These are phyloP conservation scores for Blastobasis lacticolella DNA, from an alignment of 2,888 invertebrate genomes.

Conservation along the genomic window DNA sequence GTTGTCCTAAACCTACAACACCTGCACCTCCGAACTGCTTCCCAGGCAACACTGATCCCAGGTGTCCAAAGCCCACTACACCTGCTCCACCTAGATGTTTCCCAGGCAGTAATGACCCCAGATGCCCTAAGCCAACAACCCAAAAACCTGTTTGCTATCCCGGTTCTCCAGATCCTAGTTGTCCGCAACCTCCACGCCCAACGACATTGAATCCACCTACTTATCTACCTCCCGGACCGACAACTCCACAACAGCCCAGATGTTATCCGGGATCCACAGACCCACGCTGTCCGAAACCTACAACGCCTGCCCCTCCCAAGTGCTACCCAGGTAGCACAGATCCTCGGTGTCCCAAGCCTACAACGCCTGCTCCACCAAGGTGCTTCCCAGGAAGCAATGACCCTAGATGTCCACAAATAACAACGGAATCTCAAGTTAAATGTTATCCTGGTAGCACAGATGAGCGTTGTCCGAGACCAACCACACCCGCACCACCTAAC, in stretches of 20 bases:
- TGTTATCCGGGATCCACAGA: neutral
- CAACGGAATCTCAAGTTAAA: slow-evolving; percentile 20
- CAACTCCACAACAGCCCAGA: slow-evolving; percentile 13
- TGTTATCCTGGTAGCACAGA: slow-evolving; percentile 20
- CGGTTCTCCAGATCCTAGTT: slow-evolving; percentile 32
- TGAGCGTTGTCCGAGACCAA: slow-evolving; percentile 26
- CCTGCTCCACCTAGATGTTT: slow-evolving; percentile 24
- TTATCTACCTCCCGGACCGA: slow-evolving; percentile 11
- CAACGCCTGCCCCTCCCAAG: slow-evolving; percentile 18
- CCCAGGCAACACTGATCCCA: slow-evolving; percentile 28
- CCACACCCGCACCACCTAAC: slow-evolving; percentile 14
- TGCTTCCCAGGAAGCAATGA: slow-evolving; percentile 31
- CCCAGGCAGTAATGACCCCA: slow-evolving; percentile 22
- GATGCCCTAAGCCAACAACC: slow-evolving; percentile 21
- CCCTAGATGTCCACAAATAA: slow-evolving; percentile 22
- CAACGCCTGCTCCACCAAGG: slow-evolving; percentile 11
- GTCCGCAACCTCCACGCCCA: slow-evolving; percentile 23
- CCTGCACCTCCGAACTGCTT: slow-evolving; percentile 17
- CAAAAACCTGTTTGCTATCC: slow-evolving; percentile 29
- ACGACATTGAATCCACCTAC: slow-evolving; percentile 15
- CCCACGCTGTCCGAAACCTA: neutral
- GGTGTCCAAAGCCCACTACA: slow-evolving; percentile 12
- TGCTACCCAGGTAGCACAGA: slow-evolving; percentile 22
- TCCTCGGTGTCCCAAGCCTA: slow-evolving; percentile 26
- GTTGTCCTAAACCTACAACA: slow-evolving; percentile 20